Conservation (phyloP, 1,140 invertebrate genomes). For the Lucilia cuprina region DNA sequence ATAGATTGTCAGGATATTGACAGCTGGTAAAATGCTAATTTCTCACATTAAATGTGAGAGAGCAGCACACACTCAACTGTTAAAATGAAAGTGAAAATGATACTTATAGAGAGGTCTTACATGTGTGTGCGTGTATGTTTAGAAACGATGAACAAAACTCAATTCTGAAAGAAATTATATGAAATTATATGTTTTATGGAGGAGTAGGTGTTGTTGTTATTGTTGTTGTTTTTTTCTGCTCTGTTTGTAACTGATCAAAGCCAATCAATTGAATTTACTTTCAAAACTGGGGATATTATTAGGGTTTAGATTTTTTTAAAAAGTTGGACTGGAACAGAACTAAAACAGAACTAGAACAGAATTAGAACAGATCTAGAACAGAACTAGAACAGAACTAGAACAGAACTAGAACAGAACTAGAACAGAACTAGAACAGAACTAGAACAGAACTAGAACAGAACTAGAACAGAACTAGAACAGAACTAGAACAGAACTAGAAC, state of each 20-base stretch:
- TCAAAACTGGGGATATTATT: neutral
- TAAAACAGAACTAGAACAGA: neutral
- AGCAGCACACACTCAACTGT: neutral
- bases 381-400: neutral
- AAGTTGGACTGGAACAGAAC: no score
- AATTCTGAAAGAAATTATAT: no score
- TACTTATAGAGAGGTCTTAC: neutral
- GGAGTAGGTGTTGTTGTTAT: neutral
- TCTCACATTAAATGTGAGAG: neutral
- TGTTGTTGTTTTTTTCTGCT: neutral
- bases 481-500: no score
- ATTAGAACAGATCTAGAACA: neutral
- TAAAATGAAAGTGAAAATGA: neutral
- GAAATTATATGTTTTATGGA: neutral
- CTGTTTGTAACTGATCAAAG: slow-evolving; percentile 14
- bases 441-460: neutral
- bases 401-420: neutral
- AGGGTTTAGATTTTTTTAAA: no score
- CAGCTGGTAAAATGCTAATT: neutral
- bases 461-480: no score
- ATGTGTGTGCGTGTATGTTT: no score
- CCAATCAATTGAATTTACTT: neutral
- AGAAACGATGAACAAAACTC: no score
- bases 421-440: neutral
- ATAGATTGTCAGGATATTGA: neutral